These are phyloP conservation scores for Pangasius larnaudii DNA, from an alignment of 2,797 vertebrate genomes.

Conservation along the genomic window DNA sequence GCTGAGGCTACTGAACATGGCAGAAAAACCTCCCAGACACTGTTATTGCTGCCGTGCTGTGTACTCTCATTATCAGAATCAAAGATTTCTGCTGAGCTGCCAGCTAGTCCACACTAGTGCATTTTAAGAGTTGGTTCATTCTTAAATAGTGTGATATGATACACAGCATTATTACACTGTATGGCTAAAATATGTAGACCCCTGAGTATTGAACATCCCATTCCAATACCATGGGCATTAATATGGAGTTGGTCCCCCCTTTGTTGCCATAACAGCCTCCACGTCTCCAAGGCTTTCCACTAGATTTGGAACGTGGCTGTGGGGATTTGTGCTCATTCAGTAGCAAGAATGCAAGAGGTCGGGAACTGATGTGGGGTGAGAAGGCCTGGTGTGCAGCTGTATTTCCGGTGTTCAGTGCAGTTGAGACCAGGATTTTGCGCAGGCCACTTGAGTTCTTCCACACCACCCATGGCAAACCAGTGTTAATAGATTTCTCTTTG, in stretches of 20 bases:
- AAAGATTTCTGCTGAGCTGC: not conserved
- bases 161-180: not conserved
- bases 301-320: not conserved
- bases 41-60: not conserved
- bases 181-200: not conserved
- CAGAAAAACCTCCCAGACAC: not conserved
- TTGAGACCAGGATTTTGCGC: not conserved
- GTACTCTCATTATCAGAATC: not conserved
- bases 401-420: not conserved
- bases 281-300: not conserved
- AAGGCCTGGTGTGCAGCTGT: not conserved
- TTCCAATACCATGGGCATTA: not conserved
- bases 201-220: not conserved
- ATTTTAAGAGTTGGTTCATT: not conserved
- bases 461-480: not conserved
- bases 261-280: not conserved
- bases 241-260: not conserved
- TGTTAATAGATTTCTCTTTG: not conserved
- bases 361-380: not conserved
- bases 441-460: not conserved
- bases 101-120: not conserved
- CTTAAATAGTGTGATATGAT: not conserved
- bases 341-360: not conserved
- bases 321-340: not conserved
- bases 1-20: not conserved